phyloP scores from a whole-genome alignment of 2,888 invertebrate genomes.

The Heteromurus nitidus region DNA sequence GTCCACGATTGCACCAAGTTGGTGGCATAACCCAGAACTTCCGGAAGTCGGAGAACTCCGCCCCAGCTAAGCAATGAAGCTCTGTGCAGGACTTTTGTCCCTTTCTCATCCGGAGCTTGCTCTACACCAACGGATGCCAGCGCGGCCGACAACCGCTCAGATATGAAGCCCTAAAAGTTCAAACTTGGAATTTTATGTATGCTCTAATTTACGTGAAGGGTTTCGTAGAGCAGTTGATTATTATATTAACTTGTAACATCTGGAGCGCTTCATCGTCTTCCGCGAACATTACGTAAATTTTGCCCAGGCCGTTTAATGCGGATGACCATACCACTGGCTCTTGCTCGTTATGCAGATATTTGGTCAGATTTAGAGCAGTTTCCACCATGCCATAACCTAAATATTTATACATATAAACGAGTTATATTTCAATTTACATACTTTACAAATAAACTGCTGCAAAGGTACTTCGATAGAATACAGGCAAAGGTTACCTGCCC shows the following conservation, averaged over 20 bases:
- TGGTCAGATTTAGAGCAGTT: constrained; percentile 40
- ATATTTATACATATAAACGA: constrained; percentile 21
- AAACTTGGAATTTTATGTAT: neutral
- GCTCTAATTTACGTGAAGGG: neutral
- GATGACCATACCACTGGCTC: constrained; percentile 55
- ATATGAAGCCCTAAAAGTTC: constrained; percentile 24
- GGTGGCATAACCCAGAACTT: constrained; percentile 21
- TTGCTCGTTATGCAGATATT: constrained; percentile 42
- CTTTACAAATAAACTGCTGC: neutral
- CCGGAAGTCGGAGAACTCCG: constrained; percentile 41
- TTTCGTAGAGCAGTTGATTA: neutral
- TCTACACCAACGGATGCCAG: constrained; percentile 10
- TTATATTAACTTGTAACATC: neutral
- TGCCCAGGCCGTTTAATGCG: constrained; percentile 36
- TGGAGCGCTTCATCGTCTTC: constrained; percentile 3
- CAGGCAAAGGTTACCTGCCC: constrained; percentile 57
- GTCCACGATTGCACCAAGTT: constrained; percentile 20
- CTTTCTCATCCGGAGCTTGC: constrained; percentile 34
- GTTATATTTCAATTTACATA: neutral
- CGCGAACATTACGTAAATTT: constrained; percentile 48
- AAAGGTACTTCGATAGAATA: too few species aligned
- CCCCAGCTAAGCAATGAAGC: constrained; percentile 58
- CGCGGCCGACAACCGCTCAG: constrained; percentile 1
- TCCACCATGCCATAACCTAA: constrained; percentile 47
- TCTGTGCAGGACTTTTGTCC: constrained; percentile 41